These are phyloP conservation scores for Samia ricini DNA, from an alignment of 1,140 invertebrate genomes.

Conservation along the genomic window DNA sequence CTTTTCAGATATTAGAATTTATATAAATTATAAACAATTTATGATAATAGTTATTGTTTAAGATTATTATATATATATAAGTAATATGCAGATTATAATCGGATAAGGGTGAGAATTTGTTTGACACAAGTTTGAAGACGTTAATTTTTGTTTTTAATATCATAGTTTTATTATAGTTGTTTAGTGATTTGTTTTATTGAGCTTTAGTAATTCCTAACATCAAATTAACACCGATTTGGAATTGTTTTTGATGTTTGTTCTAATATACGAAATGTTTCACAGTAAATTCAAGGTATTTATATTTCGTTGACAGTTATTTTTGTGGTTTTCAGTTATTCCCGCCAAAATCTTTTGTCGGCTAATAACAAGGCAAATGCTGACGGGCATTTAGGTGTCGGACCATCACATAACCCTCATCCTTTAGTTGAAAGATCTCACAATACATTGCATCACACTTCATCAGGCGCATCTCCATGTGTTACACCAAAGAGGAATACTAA, in stretches of 20 bases:
- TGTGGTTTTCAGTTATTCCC: slow-evolving; percentile 84
- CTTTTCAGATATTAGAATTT: slow-evolving; percentile 69
- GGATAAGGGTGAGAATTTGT: slow-evolving; percentile 32
- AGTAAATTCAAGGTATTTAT: neutral
- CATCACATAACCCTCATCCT: slow-evolving; percentile 59
- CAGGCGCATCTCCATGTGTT: slow-evolving; percentile 52
- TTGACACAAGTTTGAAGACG: slow-evolving; percentile 13
- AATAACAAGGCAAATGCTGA: slow-evolving; percentile 82
- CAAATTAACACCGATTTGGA: neutral
- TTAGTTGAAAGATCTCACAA: slow-evolving; percentile 73
- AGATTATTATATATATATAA: slow-evolving; percentile 14
- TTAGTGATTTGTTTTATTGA: neutral
- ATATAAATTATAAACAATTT: slow-evolving; percentile 35
- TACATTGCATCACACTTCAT: slow-evolving; percentile 56
- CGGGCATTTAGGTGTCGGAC: slow-evolving; percentile 45
- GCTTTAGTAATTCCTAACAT: neutral
- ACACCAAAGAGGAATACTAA: slow-evolving; percentile 65
- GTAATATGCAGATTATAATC: slow-evolving; percentile 4
- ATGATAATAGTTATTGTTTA: slow-evolving; percentile 21
- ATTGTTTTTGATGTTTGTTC: neutral
- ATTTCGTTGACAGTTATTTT: neutral
- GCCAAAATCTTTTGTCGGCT: slow-evolving; percentile 90
- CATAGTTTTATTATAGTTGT: neutral
- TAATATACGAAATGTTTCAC: neutral
- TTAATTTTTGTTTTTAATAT: slow-evolving; percentile 13